Base-by-base conservation (phyloP, 35 echinoderm and acorn worm species). In the Ophioderma brevispina region DNA sequence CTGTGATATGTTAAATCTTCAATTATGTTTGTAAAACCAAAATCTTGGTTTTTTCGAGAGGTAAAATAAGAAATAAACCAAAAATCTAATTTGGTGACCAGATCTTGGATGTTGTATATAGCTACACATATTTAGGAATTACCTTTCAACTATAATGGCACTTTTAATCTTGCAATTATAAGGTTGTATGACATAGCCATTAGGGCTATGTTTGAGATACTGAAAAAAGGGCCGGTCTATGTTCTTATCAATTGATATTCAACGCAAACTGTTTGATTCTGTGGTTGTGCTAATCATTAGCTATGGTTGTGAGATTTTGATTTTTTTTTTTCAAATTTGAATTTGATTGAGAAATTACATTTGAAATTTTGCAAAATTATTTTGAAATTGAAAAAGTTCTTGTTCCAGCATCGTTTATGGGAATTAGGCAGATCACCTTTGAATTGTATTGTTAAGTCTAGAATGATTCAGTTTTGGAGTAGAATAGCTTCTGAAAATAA, bases 41-140 rank as follows among this genome's bases (percentile, higher is more conserved):
- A 80, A 75, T 43, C 46, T 30, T 80, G 21, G 38, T 89, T 14
- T 89, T 89, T 31, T 89, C 87, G 0, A 79, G 38, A 55, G 77
- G 87, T 21, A 89, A 78, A 89, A 80, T 89, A 49, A 89, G 76
- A 40, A 89, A 89, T 19, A 89, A 23, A 15, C 87, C 76, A 18
- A 1, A 28, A 8, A 42, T 89, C 36, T 25, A 5, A 2, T 89
- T 80, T 89, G 87, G 38, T n/a, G 33, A 34, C 33, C 5, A 55
- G 0, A 34, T 55, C 4, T 21, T 55, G 5, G 81, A 83, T 6
- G 28, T 89, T 30, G 75, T 89, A 33, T 13, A 89, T 80, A 39
- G 80, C 38, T 89, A 80, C 37, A 30, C 11, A 64, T 87, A 89
- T 35, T 40, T 89, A 1, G 87, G 76, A 23, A 35, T 52, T 55